Evolutionary conservation across 2,888 invertebrate genomes (phyloP), one percentile per base, ranked within the genome.

Genomic region (Hypomecis atomaria): DNA sequence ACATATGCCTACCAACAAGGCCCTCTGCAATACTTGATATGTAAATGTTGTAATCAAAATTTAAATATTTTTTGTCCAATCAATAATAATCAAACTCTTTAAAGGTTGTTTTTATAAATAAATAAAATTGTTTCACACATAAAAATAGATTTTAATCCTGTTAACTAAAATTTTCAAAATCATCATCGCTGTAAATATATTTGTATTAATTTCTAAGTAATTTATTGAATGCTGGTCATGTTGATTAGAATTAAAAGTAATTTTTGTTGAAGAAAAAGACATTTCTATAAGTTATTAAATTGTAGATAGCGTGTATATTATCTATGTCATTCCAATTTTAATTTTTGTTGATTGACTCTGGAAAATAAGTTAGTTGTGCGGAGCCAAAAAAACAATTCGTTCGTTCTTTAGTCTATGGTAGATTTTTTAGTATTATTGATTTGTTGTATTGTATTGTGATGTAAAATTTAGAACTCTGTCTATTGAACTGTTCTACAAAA

Each of bases 201-300:
- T 62, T 54, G 59, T 61, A 61, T 62, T 57, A 45, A 11, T 65
- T 68, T 48, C 49, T 71, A 66, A 50, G 69, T 74, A 71, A 71
- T 67, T 74, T 74, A 71, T 71, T 70, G 38, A 59, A 66, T 69
- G 67, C 71, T 73, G 72, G 72, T 69, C 74, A 71, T 63, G 66
- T 69, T 66, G 62, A 50, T 55, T 61, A 58, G n/a, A 44, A 47
- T 37, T 58, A 40, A 59, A 50, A 59, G 50, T n/a, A 59, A 23
- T 23, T 2, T 59, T 65, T 68, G 66, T 72, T 71, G 67, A 70
- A 23, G 23, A 69, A 67, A 66, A 63, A 67, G 68, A 71, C 67
- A 68, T 62, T 67, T 65, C 64, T 62, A 43, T 66, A 65, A 66
- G 66, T 69, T 69, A 66, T 62, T 49, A 37, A 53, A 42, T 50